Conservation (phyloP, 2,888 invertebrate genomes). For the Ametastegia equiseti region DNA sequence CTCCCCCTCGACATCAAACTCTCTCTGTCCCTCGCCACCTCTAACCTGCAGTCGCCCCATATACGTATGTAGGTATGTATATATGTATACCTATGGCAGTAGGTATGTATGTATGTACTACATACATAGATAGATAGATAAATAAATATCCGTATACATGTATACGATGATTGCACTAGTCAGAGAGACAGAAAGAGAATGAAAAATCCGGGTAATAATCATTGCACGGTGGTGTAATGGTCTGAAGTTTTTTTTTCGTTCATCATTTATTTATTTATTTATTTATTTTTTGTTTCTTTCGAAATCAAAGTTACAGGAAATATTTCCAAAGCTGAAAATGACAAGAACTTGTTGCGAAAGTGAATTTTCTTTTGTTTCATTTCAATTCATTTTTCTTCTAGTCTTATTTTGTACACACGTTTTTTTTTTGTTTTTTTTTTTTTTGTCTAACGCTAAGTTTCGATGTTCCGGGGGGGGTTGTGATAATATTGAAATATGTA, state of each 20-base stretch:
- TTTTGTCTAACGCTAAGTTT: too few species aligned
- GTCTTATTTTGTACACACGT: too few species aligned
- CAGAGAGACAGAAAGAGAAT: background rate
- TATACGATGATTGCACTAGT: slow-evolving; percentile 4
- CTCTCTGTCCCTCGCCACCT: slow-evolving; percentile 48
- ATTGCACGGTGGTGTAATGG: background rate
- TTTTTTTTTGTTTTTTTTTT: too few species aligned
- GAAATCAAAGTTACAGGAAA: too few species aligned
- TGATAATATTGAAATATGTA: too few species aligned
- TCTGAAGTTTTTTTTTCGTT: background rate
- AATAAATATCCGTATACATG: background rate
- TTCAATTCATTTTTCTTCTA: too few species aligned
- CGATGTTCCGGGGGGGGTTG: too few species aligned
- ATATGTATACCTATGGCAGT: too few species aligned
- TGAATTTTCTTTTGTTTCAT: too few species aligned
- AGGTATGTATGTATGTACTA: background rate
- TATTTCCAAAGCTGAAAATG: too few species aligned
- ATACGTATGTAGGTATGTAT: slow-evolving; percentile 25
- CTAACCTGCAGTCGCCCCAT: slow-evolving; percentile 36
- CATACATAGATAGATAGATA: background rate
- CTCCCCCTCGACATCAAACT: slow-evolving; percentile 48
- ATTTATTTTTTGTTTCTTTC: too few species aligned
- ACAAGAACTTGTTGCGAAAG: too few species aligned
- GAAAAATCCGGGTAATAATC: background rate
- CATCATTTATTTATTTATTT: background rate